Percentiles rank a stretch among this genome's conserved stretches.
Evolutionary conservation across 1,140 invertebrate genomes (phyloP).

Genomic region (Nylanderia fulva): DNA sequence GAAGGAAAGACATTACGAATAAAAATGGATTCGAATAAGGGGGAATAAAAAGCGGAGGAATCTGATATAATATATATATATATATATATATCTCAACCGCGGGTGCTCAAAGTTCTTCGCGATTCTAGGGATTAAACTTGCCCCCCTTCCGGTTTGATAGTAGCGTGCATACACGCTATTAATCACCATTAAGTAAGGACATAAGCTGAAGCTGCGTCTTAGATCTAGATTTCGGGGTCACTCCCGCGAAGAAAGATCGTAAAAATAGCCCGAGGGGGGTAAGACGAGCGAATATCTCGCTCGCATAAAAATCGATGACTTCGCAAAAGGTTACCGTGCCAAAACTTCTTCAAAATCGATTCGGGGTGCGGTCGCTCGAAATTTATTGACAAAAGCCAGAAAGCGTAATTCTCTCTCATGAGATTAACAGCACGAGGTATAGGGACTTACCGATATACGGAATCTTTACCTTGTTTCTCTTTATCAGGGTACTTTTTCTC

Average conservation of each 20-base stretch:
- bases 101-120: not conserved
- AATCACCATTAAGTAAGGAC: slow-evolving; percentile 43
- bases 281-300: slow-evolving; percentile 23
- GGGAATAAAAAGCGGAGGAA: too few relatives aligned
- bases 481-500: not conserved
- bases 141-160: not conserved
- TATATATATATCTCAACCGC: too few relatives aligned
- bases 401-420: not conserved
- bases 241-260: not conserved
- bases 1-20: slow-evolving; percentile 9
- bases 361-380: not conserved
- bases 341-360: slow-evolving; percentile 40
- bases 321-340: slow-evolving; percentile 31
- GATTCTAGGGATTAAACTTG: slow-evolving; percentile 4
- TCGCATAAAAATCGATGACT: slow-evolving; percentile 45
- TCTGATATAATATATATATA: not conserved
- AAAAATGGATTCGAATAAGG: not conserved
- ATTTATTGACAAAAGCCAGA: slow-evolving; percentile 35
- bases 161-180: slow-evolving; percentile 53
- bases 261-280: slow-evolving; percentile 26
- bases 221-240: slow-evolving; percentile 52
- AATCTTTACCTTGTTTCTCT: too few relatives aligned
- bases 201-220: slow-evolving; percentile 44
- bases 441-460: not conserved
- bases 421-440: not conserved